These are phyloP conservation scores for Graptemys geographica DNA, from an alignment of 2,797 vertebrate species.

Conservation along the genomic window DNA sequence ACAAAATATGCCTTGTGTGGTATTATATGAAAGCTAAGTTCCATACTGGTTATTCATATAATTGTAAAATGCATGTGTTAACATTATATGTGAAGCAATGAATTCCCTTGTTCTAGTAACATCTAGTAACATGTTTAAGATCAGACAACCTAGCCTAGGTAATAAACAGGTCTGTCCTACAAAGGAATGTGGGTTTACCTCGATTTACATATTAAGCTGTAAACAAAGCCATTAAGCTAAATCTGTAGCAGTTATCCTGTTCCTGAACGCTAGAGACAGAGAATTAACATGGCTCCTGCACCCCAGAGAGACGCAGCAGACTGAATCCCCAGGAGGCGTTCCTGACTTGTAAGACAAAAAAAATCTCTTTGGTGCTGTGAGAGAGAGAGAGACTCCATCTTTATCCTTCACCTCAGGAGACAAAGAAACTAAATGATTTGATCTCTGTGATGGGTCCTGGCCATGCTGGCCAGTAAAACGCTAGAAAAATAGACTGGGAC, in stretches of 20 bases:
- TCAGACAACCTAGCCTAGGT: neutral
- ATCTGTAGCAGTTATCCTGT: neutral
- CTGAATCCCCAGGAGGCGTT: neutral
- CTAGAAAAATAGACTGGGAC: neutral
- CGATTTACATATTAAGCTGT: neutral
- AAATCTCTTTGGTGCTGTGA: neutral
- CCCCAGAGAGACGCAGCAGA: neutral
- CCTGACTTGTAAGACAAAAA: neutral
- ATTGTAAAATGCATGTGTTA: neutral
- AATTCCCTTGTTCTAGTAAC: neutral
- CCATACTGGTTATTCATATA: neutral
- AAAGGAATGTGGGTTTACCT: neutral
- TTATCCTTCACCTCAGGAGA: neutral
- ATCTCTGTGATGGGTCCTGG: neutral
- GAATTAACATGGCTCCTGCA: neutral
- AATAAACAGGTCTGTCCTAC: neutral
- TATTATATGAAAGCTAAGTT: neutral
- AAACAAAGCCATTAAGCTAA: neutral
- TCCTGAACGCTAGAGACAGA: neutral
- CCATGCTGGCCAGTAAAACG: neutral
- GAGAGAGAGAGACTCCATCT: neutral
- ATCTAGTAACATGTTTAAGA: neutral
- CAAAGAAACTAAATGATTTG: neutral
- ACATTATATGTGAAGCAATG: neutral
- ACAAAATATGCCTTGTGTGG: neutral